Conservation (phyloP, 1,140 invertebrate genomes). For the Magallana angulata region DNA sequence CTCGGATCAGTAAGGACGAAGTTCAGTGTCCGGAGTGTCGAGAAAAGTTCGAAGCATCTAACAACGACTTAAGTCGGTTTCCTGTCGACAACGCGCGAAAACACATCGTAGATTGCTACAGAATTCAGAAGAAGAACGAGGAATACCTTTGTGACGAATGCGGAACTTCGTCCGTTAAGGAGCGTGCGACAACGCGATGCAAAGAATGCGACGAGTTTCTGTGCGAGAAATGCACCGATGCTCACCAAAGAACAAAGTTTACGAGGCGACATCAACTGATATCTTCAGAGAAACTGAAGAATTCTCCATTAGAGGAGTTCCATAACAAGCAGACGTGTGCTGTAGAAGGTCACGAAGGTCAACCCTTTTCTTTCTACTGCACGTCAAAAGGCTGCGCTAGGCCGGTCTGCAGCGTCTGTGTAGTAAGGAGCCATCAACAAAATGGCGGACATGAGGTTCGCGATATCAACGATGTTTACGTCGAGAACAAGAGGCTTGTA, state of each 20-base stretch:
- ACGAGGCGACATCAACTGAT: slow-evolving; percentile 50
- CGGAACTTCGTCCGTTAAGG: neutral
- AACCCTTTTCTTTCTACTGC: slow-evolving; percentile 50
- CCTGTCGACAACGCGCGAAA: slow-evolving; percentile 50
- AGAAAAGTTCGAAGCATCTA: slow-evolving; percentile 50
- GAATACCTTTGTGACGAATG: slow-evolving; percentile 50
- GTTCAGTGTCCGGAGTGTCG: slow-evolving; percentile 48
- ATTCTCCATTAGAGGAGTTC: slow-evolving; percentile 46
- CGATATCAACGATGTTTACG: slow-evolving; percentile 53
- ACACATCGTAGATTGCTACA: slow-evolving; percentile 48
- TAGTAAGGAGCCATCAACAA: slow-evolving; percentile 35
- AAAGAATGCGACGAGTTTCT: slow-evolving; percentile 57
- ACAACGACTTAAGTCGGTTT: slow-evolving; percentile 38
- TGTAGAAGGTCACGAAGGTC: slow-evolving; percentile 46
- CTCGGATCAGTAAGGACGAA: slow-evolving; percentile 26
- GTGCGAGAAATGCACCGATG: slow-evolving; percentile 44
- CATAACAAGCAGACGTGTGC: slow-evolving; percentile 46
- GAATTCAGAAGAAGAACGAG: slow-evolving; percentile 44
- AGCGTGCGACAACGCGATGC: slow-evolving; percentile 40
- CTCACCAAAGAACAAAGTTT: slow-evolving; percentile 52
- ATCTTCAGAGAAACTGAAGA: slow-evolving; percentile 49
- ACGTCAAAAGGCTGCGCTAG: slow-evolving; percentile 33
- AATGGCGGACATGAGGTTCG: slow-evolving; percentile 46
- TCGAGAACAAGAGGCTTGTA: slow-evolving; percentile 51
- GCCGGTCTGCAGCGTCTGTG: slow-evolving; percentile 51